Evolutionary conservation across 2,888 invertebrate genomes (phyloP).

Genomic region (Camponotus fellah): DNA sequence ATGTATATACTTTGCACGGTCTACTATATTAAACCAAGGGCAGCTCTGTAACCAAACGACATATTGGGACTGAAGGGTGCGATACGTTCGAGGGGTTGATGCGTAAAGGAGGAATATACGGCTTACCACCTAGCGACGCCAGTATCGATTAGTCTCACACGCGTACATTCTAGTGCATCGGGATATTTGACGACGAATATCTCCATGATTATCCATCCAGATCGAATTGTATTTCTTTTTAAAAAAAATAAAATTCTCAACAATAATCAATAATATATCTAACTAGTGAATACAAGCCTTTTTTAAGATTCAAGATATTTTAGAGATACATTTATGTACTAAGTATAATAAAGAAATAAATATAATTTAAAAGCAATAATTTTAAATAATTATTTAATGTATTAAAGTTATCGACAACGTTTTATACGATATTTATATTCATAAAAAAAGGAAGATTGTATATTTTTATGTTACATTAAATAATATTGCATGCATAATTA

Average conservation of each 20-base stretch:
- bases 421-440: background rate
- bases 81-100: slow-evolving; percentile 65
- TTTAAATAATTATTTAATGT: slow-evolving; percentile 4
- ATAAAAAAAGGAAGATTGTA: background rate
- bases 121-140: slow-evolving; percentile 78
- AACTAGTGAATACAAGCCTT: background rate
- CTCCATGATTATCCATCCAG: slow-evolving; percentile 69
- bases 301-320: background rate
- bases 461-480: background rate
- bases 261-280: background rate
- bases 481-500: background rate
- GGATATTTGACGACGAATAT: slow-evolving; percentile 65
- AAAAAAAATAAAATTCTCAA: background rate
- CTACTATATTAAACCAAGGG: slow-evolving; percentile 54
- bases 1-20: slow-evolving; percentile 47
- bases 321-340: background rate
- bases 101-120: slow-evolving; percentile 72
- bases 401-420: background rate
- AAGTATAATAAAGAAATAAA: background rate
- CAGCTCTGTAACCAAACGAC: slow-evolving; percentile 46
- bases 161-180: slow-evolving; percentile 68
- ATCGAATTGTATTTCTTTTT: slow-evolving; percentile 32
- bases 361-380: background rate
- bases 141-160: slow-evolving; percentile 82
- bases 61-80: slow-evolving; percentile 56